Evolutionary conservation across 2,113 vertebrate genomes (phyloP), one percentile per base, ranked within the genome.

Genomic region (Petroica traversi): DNA sequence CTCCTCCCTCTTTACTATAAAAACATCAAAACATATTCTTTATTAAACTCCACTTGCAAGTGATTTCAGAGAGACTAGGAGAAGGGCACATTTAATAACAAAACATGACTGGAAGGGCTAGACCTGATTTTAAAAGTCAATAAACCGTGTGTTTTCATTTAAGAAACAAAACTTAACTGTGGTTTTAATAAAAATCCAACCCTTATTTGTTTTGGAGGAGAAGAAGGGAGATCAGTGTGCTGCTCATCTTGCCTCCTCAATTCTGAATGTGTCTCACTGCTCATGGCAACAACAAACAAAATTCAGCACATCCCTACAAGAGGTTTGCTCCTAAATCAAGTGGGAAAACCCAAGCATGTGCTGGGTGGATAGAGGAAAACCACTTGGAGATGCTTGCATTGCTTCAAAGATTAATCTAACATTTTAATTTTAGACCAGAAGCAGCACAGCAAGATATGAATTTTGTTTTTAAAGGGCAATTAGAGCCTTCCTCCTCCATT

Each of bases 391-490:
- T 83, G 87, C 87, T 85, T 90, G 38, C 31, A 51, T 63, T 85
- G 88, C 88, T 96, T 97, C 79, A 92, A 88, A 96, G 92, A 96
- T 90, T 76, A 88, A 92, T 69, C 75, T 75, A 74, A 92, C 28
- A 29, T 88, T 79, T 93, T 90, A 77, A 90, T 89, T 96, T 97
- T 94, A 93, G 88, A 96, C 82, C 83, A 94, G 85, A 94, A 88
- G 83, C 52, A 86, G 87, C 92, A 87, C 93, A 95, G 96, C 86
- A 93, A 95, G 91, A 95, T 83, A 88, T 85, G 18, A 41, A 96
- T 83, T 96, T 96, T 96, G 93, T 96, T 95, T 96, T 95, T 95
- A 72, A 85, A 89, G 52, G 63, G 88, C 88, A 95, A 89, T 95
- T 92, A 95, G 85, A 91, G 76, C 86, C 94, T 95, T 95, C 93